Evolutionary conservation across 2,113 vertebrate species (phyloP).

Genomic region (Mormoops blainvillei): DNA sequence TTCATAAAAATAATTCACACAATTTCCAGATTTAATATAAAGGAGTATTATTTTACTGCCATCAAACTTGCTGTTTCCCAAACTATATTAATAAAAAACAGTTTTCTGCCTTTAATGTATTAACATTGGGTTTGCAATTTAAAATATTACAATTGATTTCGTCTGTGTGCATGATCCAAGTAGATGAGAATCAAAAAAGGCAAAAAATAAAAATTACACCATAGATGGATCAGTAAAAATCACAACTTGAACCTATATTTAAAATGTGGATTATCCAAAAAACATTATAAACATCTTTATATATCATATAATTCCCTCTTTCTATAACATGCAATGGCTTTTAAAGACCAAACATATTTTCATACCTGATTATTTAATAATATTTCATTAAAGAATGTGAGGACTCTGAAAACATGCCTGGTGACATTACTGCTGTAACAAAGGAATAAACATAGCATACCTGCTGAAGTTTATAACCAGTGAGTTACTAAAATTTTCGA

Average conservation of each 20-base stretch:
- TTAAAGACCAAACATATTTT: background rate
- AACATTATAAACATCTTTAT: background rate
- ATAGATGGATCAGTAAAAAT: background rate
- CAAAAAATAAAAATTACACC: background rate
- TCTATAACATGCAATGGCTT: background rate
- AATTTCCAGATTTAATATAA: background rate
- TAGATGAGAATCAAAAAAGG: background rate
- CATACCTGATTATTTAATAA: background rate
- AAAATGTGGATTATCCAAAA: background rate
- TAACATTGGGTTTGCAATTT: background rate
- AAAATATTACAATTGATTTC: background rate
- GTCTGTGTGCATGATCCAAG: background rate
- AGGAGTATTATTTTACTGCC: background rate
- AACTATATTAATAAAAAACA: background rate
- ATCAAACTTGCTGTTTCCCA: background rate
- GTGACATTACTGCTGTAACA: background rate
- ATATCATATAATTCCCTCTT: background rate
- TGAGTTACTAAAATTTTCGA: conserved; percentile 9
- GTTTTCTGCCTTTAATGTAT: background rate
- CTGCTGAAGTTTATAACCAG: background rate
- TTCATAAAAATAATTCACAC: background rate
- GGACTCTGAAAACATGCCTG: background rate
- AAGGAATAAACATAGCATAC: background rate
- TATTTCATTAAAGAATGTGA: background rate
- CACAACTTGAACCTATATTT: background rate